Base-by-base conservation (phyloP, 37 sponge, comb jelly and placozoan genomes). In the Diacarnus erythraeanus region DNA sequence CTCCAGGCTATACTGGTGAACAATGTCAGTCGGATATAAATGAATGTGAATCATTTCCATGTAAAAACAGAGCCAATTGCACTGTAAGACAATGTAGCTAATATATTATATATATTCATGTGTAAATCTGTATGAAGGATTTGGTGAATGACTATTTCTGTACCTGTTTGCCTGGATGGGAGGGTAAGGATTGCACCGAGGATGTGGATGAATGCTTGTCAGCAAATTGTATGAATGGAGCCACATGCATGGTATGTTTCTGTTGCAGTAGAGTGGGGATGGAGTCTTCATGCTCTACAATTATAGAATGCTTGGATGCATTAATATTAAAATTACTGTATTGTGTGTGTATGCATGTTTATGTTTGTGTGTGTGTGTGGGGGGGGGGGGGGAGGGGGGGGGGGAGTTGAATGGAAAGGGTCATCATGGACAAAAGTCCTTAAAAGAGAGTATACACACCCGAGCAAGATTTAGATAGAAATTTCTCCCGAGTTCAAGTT, bases 211-310 rank as follows among this genome's bases (percentile, higher is more conserved):
- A 86, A 30, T 86, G 86, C 72, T 54, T 12, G 12, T 22, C 47
- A 27, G 35, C 37, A 57, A 65, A 65, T 30, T 86, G 86, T 61
- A 44, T 51, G 41, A 86, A 86, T 60, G 79, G 74, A 47, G 86
- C 73, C 33, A 85, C 79, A n/a, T 80, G 80, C 21, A 42, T 66
- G 3, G 78, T 78, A 78, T 38, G 78, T 18, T 15, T 40, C 8
- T 64, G 8, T 5, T 31, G 9, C 21, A 25, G 12, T 22, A 47
- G 57, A 47, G 56, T 22, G 17, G 74, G 6, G 12, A 25, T 39
- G 23, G 18, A 2, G 21, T 9, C 10, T 71, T 22, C 27, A 20
- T 71, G 41, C 3, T 38, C 2, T 42, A 22, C 21, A 39, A 12
- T 56, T 74, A 39, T 40, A 5, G 5, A 18, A 71, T 9, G 40